These are phyloP conservation scores for Actinopyga echinites DNA, from an alignment of 53 echinoderm and acorn worm genomes.

Conservation along the genomic window DNA sequence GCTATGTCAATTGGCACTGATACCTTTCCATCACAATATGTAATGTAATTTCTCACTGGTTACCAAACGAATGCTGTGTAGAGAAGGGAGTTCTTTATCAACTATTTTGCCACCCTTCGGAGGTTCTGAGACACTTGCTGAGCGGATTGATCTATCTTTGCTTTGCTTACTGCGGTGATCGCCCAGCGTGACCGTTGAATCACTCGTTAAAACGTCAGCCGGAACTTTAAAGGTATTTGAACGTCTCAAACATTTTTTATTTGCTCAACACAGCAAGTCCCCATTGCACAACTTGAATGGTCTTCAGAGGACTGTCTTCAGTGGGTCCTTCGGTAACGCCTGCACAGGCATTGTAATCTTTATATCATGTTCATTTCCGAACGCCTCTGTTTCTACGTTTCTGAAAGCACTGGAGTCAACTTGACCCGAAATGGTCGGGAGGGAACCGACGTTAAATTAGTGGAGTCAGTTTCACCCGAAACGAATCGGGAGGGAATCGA, in stretches of 20 bases:
- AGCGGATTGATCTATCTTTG: not conserved
- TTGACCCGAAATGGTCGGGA: too few relatives aligned
- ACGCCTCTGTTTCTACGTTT: too few relatives aligned
- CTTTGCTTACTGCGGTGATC: constrained; percentile 19
- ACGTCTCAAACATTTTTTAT: not conserved
- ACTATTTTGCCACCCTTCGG: constrained; percentile 33
- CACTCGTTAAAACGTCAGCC: constrained; percentile 26
- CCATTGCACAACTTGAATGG: not conserved
- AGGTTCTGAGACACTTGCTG: constrained; percentile 28
- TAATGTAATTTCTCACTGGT: constrained; percentile 46
- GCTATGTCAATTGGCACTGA: constrained; percentile 35
- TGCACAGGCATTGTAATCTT: too few relatives aligned
- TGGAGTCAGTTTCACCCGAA: too few relatives aligned
- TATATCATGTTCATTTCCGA: too few relatives aligned
- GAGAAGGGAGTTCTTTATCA: constrained; percentile 26
- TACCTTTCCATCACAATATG: constrained; percentile 31
- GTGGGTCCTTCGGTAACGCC: too few relatives aligned
- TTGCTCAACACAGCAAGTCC: constrained; percentile 20
- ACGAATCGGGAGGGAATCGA: too few relatives aligned
- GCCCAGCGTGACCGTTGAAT: constrained; percentile 38
- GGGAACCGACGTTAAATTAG: too few relatives aligned
- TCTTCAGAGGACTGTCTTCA: not conserved
- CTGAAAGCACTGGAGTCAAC: too few relatives aligned
- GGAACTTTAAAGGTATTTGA: constrained; percentile 22
- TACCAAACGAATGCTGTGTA: constrained; percentile 8